phyloP scores from a whole-genome alignment of 2,797 vertebrate species.

The Cetoscarus ocellatus region DNA sequence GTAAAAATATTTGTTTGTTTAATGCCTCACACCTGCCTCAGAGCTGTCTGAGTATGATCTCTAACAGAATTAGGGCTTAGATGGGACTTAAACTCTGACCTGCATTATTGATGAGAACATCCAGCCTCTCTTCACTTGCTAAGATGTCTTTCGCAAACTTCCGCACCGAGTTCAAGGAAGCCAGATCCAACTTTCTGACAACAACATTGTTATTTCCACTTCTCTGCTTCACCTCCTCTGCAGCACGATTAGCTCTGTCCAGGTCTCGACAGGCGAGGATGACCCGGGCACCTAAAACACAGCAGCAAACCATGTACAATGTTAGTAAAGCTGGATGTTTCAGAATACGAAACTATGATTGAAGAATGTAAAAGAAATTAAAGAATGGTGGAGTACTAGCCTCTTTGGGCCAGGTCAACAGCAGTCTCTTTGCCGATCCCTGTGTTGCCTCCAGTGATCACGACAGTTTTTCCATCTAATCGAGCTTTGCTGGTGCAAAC shows the following conservation, averaged over 20 bases:
- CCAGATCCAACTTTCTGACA: conserved; percentile 73
- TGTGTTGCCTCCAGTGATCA: conserved; percentile 77
- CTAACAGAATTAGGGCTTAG: background rate
- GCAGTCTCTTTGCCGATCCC: conserved; percentile 77
- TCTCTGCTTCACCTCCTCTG: conserved; percentile 66
- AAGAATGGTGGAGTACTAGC: conserved; percentile 36
- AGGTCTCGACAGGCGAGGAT: conserved; percentile 75
- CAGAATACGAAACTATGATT: background rate
- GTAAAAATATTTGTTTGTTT: background rate
- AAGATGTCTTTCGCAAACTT: conserved; percentile 60
- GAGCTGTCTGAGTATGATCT: background rate
- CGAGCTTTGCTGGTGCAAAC: conserved; percentile 61
- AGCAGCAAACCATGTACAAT: background rate
- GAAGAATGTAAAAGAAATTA: background rate
- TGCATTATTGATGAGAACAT: conserved; percentile 76
- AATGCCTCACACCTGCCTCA: background rate
- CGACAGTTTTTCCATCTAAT: conserved; percentile 70
- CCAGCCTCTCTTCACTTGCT: conserved; percentile 65
- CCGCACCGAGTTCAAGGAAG: conserved; percentile 60
- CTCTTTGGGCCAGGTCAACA: conserved; percentile 67
- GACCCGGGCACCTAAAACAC: conserved; percentile 61
- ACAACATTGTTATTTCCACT: conserved; percentile 64
- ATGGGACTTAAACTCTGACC: conserved; percentile 39
- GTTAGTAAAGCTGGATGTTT: background rate
- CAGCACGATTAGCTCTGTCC: conserved; percentile 65